phyloP scores from a whole-genome alignment of 2,797 vertebrate species.

The Eurystomus glaucurus region DNA sequence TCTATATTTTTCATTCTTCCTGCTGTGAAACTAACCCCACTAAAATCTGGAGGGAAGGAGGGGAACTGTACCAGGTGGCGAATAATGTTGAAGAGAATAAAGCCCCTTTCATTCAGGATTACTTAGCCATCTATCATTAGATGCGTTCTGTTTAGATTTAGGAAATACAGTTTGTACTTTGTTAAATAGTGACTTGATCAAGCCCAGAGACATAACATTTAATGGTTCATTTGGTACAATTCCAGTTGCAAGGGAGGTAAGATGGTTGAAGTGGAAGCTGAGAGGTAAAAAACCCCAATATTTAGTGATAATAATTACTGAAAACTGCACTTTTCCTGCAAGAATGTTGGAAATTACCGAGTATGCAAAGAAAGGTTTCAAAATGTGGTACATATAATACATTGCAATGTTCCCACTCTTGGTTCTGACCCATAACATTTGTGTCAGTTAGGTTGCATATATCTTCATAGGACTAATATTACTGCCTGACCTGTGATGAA shows the following conservation, averaged over 20 bases:
- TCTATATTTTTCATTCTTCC: background rate
- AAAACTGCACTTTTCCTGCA: background rate
- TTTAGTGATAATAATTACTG: background rate
- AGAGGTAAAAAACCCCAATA: background rate
- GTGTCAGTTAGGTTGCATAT: background rate
- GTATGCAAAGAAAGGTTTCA: background rate
- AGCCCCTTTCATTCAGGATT: background rate
- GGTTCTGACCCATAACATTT: background rate
- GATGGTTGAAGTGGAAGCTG: background rate
- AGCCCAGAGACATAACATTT: background rate
- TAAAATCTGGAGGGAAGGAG: background rate
- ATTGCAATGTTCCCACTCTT: background rate
- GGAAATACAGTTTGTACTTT: background rate
- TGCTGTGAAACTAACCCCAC: background rate
- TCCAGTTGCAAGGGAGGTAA: background rate
- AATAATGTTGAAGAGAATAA: background rate
- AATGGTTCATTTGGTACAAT: background rate
- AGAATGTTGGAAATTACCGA: background rate
- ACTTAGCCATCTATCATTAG: background rate
- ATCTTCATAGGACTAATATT: background rate
- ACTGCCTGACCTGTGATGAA: background rate
- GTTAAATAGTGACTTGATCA: constrained; percentile 9
- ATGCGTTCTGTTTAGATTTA: background rate
- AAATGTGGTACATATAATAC: background rate
- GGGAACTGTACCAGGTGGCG: background rate